Conservation (phyloP, 2,888 invertebrate species). For the Yponomeuta malinellus region DNA sequence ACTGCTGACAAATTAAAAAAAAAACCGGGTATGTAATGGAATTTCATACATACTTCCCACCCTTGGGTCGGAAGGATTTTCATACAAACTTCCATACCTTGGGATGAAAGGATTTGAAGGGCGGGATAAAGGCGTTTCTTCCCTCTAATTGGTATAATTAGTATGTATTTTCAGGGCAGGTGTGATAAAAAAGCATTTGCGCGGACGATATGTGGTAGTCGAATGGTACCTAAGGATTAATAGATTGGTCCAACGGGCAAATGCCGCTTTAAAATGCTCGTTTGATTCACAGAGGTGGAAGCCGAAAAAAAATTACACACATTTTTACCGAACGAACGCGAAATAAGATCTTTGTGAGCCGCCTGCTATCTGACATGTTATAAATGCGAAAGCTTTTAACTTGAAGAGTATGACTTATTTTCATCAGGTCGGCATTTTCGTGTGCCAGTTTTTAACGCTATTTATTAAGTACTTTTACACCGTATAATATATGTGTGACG, state of each 20-base stretch:
- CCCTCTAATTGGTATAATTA: too few species aligned
- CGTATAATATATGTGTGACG: background rate
- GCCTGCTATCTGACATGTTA: background rate
- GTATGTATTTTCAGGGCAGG: too few species aligned
- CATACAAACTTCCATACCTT: too few species aligned
- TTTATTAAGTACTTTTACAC: background rate
- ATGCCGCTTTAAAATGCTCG: background rate
- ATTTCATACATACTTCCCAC: too few species aligned
- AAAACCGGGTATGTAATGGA: too few species aligned
- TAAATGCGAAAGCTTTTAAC: constrained; percentile 1
- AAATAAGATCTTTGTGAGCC: background rate
- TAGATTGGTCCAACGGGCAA: background rate
- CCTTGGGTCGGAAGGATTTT: too few species aligned
- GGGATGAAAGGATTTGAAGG: too few species aligned
- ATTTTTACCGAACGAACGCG: background rate
- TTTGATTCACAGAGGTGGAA: background rate
- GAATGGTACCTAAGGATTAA: background rate
- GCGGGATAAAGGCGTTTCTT: too few species aligned
- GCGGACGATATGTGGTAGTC: too few species aligned
- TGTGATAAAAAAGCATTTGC: too few species aligned
- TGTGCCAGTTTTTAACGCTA: background rate
- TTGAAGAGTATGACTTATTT: background rate
- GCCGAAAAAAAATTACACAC: background rate
- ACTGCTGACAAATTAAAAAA: too few species aligned
- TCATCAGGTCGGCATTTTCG: background rate